Conservation (phyloP, 2,888 invertebrate genomes). For the Sphaerophoria taeniata region DNA sequence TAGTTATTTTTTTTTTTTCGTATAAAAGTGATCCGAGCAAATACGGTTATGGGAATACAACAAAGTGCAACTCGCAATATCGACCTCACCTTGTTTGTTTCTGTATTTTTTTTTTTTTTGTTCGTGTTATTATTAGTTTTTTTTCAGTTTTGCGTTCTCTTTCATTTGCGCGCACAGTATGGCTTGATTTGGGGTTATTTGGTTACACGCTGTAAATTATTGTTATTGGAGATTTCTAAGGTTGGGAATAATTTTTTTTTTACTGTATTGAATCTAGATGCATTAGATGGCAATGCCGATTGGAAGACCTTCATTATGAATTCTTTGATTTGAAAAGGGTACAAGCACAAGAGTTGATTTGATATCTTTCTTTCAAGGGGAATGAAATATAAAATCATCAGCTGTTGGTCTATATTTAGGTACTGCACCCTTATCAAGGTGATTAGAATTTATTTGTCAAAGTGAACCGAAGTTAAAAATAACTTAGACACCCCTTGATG, state of each 20-base stretch:
- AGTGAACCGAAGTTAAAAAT: neutral
- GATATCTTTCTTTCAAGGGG: neutral
- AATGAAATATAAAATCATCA: neutral
- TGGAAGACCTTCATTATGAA: neutral
- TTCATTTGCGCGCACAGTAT: slow-evolving; percentile 30
- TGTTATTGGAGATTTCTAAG: slow-evolving; percentile 42
- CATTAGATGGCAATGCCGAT: slow-evolving; percentile 10
- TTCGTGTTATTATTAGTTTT: neutral
- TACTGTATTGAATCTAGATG: neutral
- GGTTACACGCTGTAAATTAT: slow-evolving; percentile 20
- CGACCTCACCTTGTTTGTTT: slow-evolving; percentile 42
- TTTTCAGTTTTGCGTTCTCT: neutral
- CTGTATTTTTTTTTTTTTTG: neutral
- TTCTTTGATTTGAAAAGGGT: slow-evolving; percentile 1
- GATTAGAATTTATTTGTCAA: neutral
- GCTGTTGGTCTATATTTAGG: neutral
- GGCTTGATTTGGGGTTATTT: slow-evolving; percentile 58
- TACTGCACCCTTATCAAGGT: neutral
- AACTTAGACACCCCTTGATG: neutral
- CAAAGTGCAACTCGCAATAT: slow-evolving; percentile 56
- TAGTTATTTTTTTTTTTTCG: neutral
- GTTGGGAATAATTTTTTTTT: slow-evolving; percentile 16
- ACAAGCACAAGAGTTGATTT: neutral
- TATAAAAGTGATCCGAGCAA: slow-evolving; percentile 24
- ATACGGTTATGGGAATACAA: slow-evolving; percentile 58